Base-by-base conservation (phyloP, 2,113 vertebrate species). In the Hypanus sabinus region DNA sequence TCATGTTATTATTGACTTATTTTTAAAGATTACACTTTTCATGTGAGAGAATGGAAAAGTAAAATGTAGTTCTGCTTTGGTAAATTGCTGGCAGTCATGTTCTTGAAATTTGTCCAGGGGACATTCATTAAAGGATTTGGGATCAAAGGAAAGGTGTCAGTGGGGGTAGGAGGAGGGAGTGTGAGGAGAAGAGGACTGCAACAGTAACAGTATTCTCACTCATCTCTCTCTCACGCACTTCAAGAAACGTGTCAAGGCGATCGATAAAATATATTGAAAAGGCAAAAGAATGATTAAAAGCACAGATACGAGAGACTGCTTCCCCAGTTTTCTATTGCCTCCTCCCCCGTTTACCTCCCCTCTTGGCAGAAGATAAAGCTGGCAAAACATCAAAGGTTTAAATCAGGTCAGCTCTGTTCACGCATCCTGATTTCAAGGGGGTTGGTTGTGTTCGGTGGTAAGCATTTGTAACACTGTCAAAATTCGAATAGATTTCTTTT, bases 71-170 rank as follows among this genome's bases (percentile, higher is more conserved):
- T 12, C 7, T 71, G 33, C 33, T 36, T 88, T 3, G 1, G 36
- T 93, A 55, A 93, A 93, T 73, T 38, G 27, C 91, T 93, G 36
- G 68, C 0, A 10, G 24, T 73, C 38, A 70, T 93, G 91, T 55
- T 75, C 20, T 24, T 93, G 68, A 93, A 33, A 75, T 75, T 55
- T 22, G 70, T 73, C 71, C 33, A 71, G 70, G 55, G 91, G 38
- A 75, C 33, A 93, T 93, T 38, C 70, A 93, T 93, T 38, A 93
- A 92, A 92, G 36, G 90, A 71, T 2, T 92, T 36, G 33, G 68
- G 90, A 92, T 92, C 90, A 92, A 73, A 93, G 36, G 24, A 30
- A 73, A 55, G 36, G 65, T 93, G 68, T 73, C 68, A 93, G 91
- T 46, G 68, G 70, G 38, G 70, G 68, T 24, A 11, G 91, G 22